These are phyloP conservation scores for Patella depressa DNA, from an alignment of 2,888 invertebrate species.

Conservation along the genomic window DNA sequence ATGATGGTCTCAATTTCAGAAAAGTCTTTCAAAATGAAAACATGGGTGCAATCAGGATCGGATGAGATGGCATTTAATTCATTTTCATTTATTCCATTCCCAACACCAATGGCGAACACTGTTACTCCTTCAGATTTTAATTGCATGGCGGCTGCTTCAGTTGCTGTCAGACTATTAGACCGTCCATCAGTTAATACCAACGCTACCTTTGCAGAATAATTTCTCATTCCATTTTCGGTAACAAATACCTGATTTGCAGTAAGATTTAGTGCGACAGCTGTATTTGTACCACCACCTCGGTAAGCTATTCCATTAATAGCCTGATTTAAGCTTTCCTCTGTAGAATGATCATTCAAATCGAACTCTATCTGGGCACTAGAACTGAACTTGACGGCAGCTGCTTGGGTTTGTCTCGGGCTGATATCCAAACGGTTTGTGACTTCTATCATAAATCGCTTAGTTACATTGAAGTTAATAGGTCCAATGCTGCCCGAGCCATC, in stretches of 20 bases:
- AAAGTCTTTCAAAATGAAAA: constrained; percentile 24
- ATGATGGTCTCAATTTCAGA: constrained; percentile 27
- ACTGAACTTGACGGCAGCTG: constrained; percentile 12
- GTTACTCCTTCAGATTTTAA: constrained; percentile 19
- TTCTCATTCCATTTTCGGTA: neutral
- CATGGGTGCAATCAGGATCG: constrained; percentile 21
- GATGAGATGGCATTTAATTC: constrained; percentile 26
- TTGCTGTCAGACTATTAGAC: neutral
- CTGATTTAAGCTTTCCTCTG: neutral
- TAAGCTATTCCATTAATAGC: neutral
- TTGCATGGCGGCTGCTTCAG: neutral
- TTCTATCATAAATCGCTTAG: constrained; percentile 11
- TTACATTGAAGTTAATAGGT: neutral
- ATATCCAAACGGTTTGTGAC: constrained; percentile 18
- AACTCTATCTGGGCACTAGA: constrained; percentile 4
- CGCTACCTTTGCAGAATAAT: constrained; percentile 17
- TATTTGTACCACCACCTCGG: neutral
- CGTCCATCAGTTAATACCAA: constrained; percentile 24
- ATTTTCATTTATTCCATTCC: constrained; percentile 12
- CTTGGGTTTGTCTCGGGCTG: neutral
- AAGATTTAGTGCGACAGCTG: constrained; percentile 9
- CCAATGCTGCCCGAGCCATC: constrained; percentile 25
- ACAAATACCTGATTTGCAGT: constrained; percentile 8
- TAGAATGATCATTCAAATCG: neutral
- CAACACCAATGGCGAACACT: constrained; percentile 31